Evolutionary conservation across 2,888 invertebrate genomes (phyloP).

Genomic region (Plagodis pulveraria): DNA sequence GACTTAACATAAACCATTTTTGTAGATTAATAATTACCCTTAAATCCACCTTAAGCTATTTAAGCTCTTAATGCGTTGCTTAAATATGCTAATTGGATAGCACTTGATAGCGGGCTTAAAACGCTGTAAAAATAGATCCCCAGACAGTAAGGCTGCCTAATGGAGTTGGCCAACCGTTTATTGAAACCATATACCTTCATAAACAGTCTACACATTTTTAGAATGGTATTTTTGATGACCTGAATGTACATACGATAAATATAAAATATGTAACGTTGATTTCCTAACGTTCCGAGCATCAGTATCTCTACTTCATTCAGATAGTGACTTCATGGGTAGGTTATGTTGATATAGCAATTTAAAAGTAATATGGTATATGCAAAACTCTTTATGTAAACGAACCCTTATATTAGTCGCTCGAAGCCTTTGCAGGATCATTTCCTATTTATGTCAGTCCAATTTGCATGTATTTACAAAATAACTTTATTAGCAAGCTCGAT

Average conservation of each 20-base stretch:
- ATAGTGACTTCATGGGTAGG: neutral
- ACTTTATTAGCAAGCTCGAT: conserved; percentile 26
- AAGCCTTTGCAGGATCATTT: conserved; percentile 25
- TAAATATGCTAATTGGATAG: conserved; percentile 23
- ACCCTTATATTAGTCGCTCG: conserved; percentile 25
- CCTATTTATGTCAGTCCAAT: conserved; percentile 32
- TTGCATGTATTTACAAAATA: conserved; percentile 32
- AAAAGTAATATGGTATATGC: conserved; percentile 11
- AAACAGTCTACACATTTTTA: too few relatives aligned
- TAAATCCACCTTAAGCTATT: conserved; percentile 19
- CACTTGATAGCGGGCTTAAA: conserved; percentile 15
- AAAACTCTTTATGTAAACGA: conserved; percentile 28
- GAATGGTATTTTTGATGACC: too few relatives aligned
- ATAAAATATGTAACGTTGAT: too few relatives aligned
- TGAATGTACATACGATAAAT: too few relatives aligned
- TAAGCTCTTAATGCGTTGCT: conserved; percentile 11
- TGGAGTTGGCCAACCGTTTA: neutral
- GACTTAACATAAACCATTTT: conserved; percentile 1
- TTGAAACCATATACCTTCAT: neutral
- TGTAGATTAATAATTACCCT: conserved; percentile 12
- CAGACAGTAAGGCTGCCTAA: neutral
- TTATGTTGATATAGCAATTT: conserved; percentile 13
- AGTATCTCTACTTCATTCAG: too few relatives aligned
- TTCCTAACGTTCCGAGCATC: too few relatives aligned
- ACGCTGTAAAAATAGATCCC: conserved; percentile 7